A percentile compares a stretch with the other conserved stretches of the same genome.
Conservation (phyloP, 2,888 invertebrate genomes). For the Troglohyphantes excavatus region DNA sequence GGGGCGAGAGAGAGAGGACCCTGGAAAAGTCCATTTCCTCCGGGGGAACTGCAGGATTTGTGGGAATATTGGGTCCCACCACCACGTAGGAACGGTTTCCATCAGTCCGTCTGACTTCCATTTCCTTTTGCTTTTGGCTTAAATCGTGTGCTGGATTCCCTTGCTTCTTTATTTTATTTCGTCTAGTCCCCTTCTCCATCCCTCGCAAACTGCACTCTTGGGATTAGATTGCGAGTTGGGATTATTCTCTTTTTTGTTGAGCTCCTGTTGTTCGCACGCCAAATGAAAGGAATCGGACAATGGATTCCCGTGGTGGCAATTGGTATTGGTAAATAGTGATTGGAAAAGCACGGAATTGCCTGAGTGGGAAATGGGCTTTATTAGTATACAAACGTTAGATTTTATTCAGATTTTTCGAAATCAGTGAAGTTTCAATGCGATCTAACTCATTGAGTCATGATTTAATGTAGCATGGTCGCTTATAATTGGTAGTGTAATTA, state of each 20-base stretch:
- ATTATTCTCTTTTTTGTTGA: neutral
- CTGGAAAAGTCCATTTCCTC: slow-evolving; percentile 67
- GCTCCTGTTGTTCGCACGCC: neutral
- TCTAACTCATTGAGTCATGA: too few species aligned
- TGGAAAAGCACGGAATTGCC: neutral
- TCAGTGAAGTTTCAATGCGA: too few species aligned
- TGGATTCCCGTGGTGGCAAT: neutral
- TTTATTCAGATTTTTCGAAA: too few species aligned
- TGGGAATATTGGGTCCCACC: slow-evolving; percentile 55
- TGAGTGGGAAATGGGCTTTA: neutral
- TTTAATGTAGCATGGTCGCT: too few species aligned
- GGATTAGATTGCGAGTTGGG: slow-evolving; percentile 37
- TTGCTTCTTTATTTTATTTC: slow-evolving; percentile 20
- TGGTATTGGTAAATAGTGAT: slow-evolving; percentile 9
- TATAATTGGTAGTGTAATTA: too few species aligned
- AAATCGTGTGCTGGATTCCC: slow-evolving; percentile 41
- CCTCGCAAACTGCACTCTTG: slow-evolving; percentile 48
- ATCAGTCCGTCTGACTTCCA: slow-evolving; percentile 59
- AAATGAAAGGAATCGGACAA: neutral
- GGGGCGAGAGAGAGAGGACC: neutral
- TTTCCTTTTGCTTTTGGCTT: slow-evolving; percentile 52
- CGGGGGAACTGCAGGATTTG: slow-evolving; percentile 33
- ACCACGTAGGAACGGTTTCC: slow-evolving; percentile 38
- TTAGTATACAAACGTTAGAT: too few species aligned
- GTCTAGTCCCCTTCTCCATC: slow-evolving; percentile 21